Conservation (phyloP, 2,113 vertebrate species). For the Mobula hypostoma region DNA sequence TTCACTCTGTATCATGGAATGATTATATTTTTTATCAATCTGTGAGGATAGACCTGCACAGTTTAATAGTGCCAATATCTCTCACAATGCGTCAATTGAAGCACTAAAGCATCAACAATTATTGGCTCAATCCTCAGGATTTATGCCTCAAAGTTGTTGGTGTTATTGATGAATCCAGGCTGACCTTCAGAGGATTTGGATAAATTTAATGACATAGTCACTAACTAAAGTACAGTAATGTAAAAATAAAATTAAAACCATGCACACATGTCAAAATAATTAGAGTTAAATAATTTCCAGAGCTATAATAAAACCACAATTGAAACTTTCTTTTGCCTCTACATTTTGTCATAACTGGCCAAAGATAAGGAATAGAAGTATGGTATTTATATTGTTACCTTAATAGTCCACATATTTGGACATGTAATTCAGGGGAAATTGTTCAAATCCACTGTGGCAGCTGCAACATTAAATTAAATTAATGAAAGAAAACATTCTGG, state of each 20-base stretch:
- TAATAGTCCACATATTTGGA: no score
- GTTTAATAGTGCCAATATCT: neutral
- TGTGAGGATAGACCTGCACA: neutral
- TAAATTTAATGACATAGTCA: neutral
- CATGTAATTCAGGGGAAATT: no score
- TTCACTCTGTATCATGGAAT: neutral
- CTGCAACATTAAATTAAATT: no score
- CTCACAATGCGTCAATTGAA: neutral
- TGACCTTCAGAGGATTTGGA: no score
- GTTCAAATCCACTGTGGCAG: no score
- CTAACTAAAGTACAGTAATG: neutral
- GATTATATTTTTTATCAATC: neutral
- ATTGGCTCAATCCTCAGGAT: neutral
- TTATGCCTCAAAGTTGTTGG: neutral
- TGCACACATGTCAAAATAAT: neutral
- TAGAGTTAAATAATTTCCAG: neutral
- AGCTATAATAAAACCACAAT: neutral
- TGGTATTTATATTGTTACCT: no score
- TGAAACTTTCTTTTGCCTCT: neutral
- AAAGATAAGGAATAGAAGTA: neutral
- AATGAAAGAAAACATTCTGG: no score
- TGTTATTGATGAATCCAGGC: neutral
- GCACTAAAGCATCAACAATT: neutral
- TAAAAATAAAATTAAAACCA: neutral
- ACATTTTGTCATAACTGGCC: neutral